Evolutionary conservation across 2,797 vertebrate species (phyloP).

Genomic region (Sebastes vulpes): DNA sequence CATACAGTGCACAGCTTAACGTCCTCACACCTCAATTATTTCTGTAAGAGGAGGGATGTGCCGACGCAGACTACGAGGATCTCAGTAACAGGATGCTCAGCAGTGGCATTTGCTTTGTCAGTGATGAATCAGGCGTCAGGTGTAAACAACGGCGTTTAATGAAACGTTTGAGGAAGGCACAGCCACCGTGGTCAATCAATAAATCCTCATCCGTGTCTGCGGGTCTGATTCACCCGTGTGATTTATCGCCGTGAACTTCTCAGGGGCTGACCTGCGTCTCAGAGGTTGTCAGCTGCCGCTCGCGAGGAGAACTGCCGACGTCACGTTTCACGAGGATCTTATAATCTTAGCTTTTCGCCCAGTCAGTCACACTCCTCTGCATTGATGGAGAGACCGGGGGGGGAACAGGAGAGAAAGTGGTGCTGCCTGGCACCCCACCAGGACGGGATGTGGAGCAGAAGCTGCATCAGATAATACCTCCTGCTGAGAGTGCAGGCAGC

Average conservation of each 20-base stretch:
- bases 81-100: constrained; percentile 12
- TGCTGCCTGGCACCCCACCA: constrained; percentile 65
- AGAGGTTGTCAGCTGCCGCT: background rate
- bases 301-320: background rate
- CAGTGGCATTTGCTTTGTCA: constrained; percentile 51
- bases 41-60: background rate
- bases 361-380: constrained; percentile 38
- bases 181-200: constrained; percentile 40
- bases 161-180: constrained; percentile 43
- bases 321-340: constrained; percentile 27
- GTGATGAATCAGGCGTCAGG: constrained; percentile 70
- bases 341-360: constrained; percentile 31
- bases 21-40: constrained; percentile 13
- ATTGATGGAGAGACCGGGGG: background rate
- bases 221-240: constrained; percentile 37
- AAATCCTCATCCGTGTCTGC: constrained; percentile 17
- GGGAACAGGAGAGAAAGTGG: constrained; percentile 4
- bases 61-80: background rate
- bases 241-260: constrained; percentile 58
- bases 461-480: constrained; percentile 73
- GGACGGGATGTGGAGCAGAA: constrained; percentile 68
- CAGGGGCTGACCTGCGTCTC: background rate
- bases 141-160: constrained; percentile 57
- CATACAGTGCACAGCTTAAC: background rate
- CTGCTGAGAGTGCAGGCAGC: constrained; percentile 69